Evolutionary conservation across 2,797 vertebrate species (phyloP).

Genomic region (Oophaga sylvatica): DNA sequence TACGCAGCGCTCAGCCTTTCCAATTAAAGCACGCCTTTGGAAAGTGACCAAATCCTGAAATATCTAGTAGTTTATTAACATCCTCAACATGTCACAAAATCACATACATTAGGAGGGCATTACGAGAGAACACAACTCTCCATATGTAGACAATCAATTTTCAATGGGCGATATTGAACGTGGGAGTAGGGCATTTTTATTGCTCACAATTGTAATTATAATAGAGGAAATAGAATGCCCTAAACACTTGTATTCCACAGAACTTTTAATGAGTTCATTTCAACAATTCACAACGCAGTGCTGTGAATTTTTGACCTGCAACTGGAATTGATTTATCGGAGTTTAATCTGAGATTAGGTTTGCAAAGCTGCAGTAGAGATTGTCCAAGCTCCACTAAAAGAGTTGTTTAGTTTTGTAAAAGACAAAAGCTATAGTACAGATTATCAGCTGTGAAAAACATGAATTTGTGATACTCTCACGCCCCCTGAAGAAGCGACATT

Average conservation of each 20-base stretch:
- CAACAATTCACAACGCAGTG: neutral
- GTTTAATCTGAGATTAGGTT: neutral
- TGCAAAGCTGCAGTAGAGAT: neutral
- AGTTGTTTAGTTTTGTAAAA: no score
- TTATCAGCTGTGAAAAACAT: no score
- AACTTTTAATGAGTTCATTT: neutral
- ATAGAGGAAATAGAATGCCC: neutral
- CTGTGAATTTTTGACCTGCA: neutral
- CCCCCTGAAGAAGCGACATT: no score
- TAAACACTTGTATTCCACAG: neutral
- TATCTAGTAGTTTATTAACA: constrained; percentile 47
- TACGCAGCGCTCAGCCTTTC: constrained; percentile 44
- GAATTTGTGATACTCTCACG: no score
- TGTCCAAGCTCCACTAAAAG: no score
- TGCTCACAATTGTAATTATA: neutral
- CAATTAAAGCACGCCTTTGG: constrained; percentile 55
- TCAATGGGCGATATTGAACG: constrained; percentile 7
- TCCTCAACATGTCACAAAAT: constrained; percentile 33
- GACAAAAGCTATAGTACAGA: no score
- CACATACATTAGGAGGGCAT: constrained; percentile 37
- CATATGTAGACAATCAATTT: constrained; percentile 9
- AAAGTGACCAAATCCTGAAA: constrained; percentile 54
- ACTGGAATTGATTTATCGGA: neutral
- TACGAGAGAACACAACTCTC: constrained; percentile 46
- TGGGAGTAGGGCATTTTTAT: neutral